Evolutionary conservation across 2,888 invertebrate genomes (phyloP).

Genomic region (Cerceris rybyensis): DNA sequence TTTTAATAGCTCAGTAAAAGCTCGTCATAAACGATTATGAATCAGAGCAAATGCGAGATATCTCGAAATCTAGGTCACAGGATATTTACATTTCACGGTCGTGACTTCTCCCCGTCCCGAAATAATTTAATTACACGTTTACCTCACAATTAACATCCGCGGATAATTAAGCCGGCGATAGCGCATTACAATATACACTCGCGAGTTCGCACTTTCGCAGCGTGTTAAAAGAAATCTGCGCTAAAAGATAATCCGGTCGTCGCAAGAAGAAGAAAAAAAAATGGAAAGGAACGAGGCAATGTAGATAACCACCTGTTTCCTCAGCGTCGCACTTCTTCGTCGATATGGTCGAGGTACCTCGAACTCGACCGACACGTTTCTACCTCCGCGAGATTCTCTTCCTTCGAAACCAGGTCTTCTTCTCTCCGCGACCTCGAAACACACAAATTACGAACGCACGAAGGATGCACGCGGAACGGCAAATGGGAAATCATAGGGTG

Average conservation of each 20-base stretch:
- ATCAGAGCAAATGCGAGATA: not conserved
- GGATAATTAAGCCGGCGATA: slow-evolving; percentile 19
- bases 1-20: not conserved
- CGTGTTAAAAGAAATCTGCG: slow-evolving; percentile 1
- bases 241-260: slow-evolving; percentile 11
- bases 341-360: slow-evolving; percentile 57
- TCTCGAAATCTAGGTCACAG: slow-evolving; percentile 21
- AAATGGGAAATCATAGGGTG: slow-evolving; percentile 43
- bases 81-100: slow-evolving; percentile 21
- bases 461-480: slow-evolving; percentile 46
- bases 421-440: slow-evolving; percentile 75
- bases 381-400: slow-evolving; percentile 64
- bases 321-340: slow-evolving; percentile 21
- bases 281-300: not conserved
- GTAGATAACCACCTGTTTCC: slow-evolving; percentile 13
- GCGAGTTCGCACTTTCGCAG: slow-evolving; percentile 30
- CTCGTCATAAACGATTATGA: not conserved
- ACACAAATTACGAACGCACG: slow-evolving; percentile 73
- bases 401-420: slow-evolving; percentile 69
- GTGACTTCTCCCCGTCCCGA: not conserved
- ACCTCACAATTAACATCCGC: slow-evolving; percentile 3
- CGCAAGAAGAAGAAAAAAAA: slow-evolving; percentile 1
- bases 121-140: slow-evolving; percentile 16
- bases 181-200: slow-evolving; percentile 6
- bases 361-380: slow-evolving; percentile 61